Percentiles rank a stretch among this genome's conserved stretches.
These are phyloP conservation scores for Bombylius major DNA, from an alignment of 2,888 invertebrate species.

Conservation along the genomic window DNA sequence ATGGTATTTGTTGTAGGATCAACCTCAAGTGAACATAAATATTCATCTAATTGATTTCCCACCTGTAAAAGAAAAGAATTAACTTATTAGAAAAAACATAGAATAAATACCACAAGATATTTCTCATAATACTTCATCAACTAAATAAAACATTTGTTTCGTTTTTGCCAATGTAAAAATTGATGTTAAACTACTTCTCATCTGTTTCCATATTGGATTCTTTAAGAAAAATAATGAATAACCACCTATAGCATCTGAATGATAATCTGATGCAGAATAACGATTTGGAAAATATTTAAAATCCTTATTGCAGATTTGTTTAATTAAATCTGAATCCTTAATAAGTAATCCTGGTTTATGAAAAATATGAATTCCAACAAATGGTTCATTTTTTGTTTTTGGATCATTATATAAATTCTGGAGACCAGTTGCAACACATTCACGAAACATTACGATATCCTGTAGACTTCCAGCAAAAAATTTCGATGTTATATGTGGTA, in stretches of 20 bases:
- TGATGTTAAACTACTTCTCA: slow-evolving; percentile 37
- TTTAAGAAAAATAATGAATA: slow-evolving; percentile 37
- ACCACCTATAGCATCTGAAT: slow-evolving; percentile 31
- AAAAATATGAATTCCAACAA: slow-evolving; percentile 34
- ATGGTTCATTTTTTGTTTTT: slow-evolving; percentile 20
- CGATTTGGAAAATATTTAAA: slow-evolving; percentile 36
- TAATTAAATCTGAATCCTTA: slow-evolving; percentile 37
- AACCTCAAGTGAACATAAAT: background rate
- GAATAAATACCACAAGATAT: slow-evolving; percentile 16
- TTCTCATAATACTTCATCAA: slow-evolving; percentile 22
- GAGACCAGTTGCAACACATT: slow-evolving; percentile 27
- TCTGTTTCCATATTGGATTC: slow-evolving; percentile 35
- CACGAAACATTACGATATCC: slow-evolving; percentile 24
- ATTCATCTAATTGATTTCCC: slow-evolving; percentile 24
- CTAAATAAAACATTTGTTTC: slow-evolving; percentile 32
- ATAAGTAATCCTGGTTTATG: slow-evolving; percentile 36
- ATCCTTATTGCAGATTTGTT: slow-evolving; percentile 37
- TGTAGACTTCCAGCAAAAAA: slow-evolving; percentile 36
- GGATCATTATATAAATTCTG: slow-evolving; percentile 30
- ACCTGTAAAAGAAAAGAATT: slow-evolving; percentile 15
- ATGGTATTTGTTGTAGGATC: slow-evolving; percentile 1
- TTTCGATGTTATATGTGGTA: slow-evolving; percentile 30
- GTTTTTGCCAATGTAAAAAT: slow-evolving; percentile 37
- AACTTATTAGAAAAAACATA: no score
- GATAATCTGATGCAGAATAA: slow-evolving; percentile 23